Base-by-base conservation (phyloP, 1,140 invertebrate genomes). In the Papilio aristodemus region DNA sequence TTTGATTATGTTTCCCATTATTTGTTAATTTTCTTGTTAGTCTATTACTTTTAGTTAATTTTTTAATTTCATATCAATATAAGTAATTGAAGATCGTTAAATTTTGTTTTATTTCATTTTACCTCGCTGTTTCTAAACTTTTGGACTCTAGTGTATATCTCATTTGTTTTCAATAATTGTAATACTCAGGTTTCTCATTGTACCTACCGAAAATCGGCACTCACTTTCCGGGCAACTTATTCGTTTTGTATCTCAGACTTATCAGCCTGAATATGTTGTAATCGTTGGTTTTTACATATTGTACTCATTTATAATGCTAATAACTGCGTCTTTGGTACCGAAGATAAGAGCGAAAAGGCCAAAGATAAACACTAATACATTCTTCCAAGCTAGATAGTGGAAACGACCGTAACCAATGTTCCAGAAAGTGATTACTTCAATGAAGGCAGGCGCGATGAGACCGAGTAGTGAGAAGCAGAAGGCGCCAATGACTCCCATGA, bases 391-490 rank as follows among this genome's bases (percentile, higher is more conserved):
- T n/a, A 96, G 93, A 94, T 94, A 96, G 64, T 96, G 94, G 62
- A 80, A 93, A 4, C 87, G 86, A 8, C 95, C 95, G 50, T 95
- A 95, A 10, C 95, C 96, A 64, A 93, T 93, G 19, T 96, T 94
- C 95, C 95, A 96, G 76, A 93, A 96, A 0, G 95, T 95, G 13
- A 97, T 92, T 5, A 96, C 93, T 91, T 99, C 97, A 32, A 99
- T 95, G 41, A 97, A 90, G 0, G 97, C 96, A 7, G 98, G 98
- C 70, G 98, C 95, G 17, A 99, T 95, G 3, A 99, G 93, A 19
- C 98, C 98, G 10, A 99, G 93, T 73, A 98, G 95, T 14, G 97
- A 98, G 83, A 98, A 98, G 79, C 97, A 97, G 79, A 99, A 95
- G 8, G 98, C 97, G 69, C 98, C 98, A 74, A 99, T 97, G 22